Evolutionary conservation across 2,888 invertebrate genomes (phyloP), one percentile per base, ranked within the genome.

Genomic region (Perithous albicinctus): DNA sequence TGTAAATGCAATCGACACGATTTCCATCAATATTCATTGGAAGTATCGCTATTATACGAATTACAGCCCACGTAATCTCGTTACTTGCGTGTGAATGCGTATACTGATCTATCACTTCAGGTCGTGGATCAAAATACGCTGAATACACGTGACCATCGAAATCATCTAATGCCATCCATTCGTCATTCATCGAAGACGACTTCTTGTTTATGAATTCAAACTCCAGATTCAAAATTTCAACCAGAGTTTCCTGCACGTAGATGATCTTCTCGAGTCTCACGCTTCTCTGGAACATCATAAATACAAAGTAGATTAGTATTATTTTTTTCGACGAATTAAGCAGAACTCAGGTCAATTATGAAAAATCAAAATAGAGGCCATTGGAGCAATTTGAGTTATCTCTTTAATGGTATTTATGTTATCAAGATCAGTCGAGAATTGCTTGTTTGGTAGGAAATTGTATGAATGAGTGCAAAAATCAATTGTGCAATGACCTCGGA

Each of bases 71-170:
- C 12, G 75, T 41, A 1, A 66, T 75, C 7, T 77, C 67, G 8
- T 26, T 35, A 2, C 23, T 43, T 3, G 32, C 41, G 41, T 76
- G 66, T 0, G 61, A 54, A 75, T 74, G 70, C 0, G 63, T 26
- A 76, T 85, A 83, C 8, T 78, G 63, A 41, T 84, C 54, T 15
- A 87, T 85, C 2, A 93, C 86, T 77, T 93, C 92, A 1, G 91
- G 90, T 63, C 93, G 87, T 1, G 85, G 81, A 87, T 93, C 93
- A 46, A 93, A 91, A 83, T 93, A 93, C 0, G 93, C 93, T 0
- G 93, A 92, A 80, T 92, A 93, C 2, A 93, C 89, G 69, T 90
- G 90, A 12, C 87, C 85, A 12, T 85, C 74, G 8, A 80, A 67
- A 67, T 83, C 76, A 1, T 59, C 67, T 0, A 75, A 48, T 7